Evolutionary conservation across 2,113 vertebrate species (phyloP).

Genomic region (Antechinus flavipes): DNA sequence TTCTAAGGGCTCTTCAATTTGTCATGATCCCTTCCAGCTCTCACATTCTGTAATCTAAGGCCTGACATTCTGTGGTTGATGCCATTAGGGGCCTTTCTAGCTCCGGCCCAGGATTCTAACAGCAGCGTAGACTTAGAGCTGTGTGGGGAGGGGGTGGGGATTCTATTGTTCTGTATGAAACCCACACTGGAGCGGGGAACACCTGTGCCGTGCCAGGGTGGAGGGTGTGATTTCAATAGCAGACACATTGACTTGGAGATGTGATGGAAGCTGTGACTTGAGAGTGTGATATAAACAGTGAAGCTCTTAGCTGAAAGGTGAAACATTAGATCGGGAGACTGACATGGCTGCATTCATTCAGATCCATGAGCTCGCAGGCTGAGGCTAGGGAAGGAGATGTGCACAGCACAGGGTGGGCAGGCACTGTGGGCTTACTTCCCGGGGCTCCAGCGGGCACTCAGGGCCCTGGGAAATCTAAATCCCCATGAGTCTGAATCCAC

Average conservation of each 20-base stretch:
- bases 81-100: neutral
- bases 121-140: neutral
- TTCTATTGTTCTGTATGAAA: neutral
- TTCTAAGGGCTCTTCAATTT: neutral
- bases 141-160: neutral
- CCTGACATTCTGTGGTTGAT: neutral
- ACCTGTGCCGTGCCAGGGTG: slow-evolving; percentile 12
- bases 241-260: slow-evolving; percentile 46
- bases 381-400: neutral
- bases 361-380: neutral
- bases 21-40: neutral
- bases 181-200: slow-evolving; percentile 8
- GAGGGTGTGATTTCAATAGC: slow-evolving; percentile 61
- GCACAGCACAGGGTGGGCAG: neutral
- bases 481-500: neutral
- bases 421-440: neutral
- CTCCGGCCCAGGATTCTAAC: neutral
- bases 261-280: slow-evolving; percentile 63
- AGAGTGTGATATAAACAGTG: slow-evolving; percentile 72
- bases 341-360: neutral
- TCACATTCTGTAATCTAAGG: neutral
- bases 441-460: slow-evolving; percentile 36
- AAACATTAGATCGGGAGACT: slow-evolving; percentile 52
- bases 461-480: neutral
- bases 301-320: slow-evolving; percentile 49